A percentile compares a stretch with the other conserved stretches of the same genome.
Conservation (phyloP, 2,113 vertebrate genomes). For the Euleptes europaea region DNA sequence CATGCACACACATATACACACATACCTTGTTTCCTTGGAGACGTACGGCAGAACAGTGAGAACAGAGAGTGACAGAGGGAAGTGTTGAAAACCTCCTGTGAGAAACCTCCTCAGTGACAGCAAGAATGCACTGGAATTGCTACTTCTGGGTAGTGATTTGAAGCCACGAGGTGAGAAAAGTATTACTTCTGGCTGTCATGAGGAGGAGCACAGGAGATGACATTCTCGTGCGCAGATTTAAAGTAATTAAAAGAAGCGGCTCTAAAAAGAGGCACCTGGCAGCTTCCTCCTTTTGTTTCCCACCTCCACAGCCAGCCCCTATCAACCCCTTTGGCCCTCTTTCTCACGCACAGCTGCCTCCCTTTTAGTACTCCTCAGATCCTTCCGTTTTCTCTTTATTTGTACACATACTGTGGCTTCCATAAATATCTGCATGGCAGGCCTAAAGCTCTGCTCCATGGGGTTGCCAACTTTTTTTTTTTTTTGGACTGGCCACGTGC, state of each 20-base stretch:
- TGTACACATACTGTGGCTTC: not conserved
- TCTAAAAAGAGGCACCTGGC: not conserved
- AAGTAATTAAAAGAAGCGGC: conserved; percentile 10
- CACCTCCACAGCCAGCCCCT: not conserved
- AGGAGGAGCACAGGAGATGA: not conserved
- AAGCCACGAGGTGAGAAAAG: not conserved
- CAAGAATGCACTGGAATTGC: not conserved
- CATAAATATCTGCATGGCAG: not conserved
- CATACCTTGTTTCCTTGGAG: not conserved
- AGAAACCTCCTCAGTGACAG: not conserved
- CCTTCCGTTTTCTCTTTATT: not conserved
- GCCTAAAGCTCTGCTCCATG: not conserved
- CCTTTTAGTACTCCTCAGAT: not conserved
- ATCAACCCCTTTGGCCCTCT: not conserved
- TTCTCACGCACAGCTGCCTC: not conserved
- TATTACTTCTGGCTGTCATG: not conserved
- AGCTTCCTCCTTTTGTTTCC: not conserved
- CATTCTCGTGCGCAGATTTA: not conserved
- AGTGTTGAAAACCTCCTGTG: not conserved
- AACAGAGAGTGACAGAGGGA: not conserved
- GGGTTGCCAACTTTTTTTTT: no score
- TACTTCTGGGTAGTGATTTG: not conserved
- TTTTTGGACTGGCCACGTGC: no score
- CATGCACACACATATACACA: no score
- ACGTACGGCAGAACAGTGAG: not conserved